A percentile compares a stretch with the other conserved stretches of the same genome.
Evolutionary conservation across 2,888 invertebrate species (phyloP).

Genomic region (Amitus sp.): DNA sequence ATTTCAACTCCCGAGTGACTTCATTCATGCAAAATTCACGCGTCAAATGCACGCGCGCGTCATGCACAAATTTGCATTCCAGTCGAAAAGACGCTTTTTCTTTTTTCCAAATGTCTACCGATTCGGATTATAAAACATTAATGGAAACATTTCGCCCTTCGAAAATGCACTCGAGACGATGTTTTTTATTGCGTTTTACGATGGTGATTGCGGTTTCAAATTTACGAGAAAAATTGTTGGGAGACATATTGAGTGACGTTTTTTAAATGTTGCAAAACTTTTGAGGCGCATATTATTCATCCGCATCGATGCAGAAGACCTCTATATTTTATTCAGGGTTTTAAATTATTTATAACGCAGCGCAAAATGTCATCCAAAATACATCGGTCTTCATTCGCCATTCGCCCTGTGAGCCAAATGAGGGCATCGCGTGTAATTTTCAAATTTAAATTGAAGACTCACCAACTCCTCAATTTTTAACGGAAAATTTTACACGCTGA

Average conservation of each 20-base stretch:
- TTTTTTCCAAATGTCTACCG: conserved; percentile 6
- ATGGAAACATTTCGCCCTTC: no score
- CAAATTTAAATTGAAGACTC: no score
- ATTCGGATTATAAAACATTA: no score
- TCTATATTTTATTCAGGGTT: conserved; percentile 8
- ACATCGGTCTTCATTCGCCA: conserved; percentile 5
- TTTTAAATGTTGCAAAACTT: not conserved
- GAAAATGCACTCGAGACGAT: no score
- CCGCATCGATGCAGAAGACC: not conserved
- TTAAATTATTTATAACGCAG: conserved; percentile 10
- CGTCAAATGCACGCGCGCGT: conserved; percentile 15
- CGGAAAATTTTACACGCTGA: no score
- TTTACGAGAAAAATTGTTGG: not conserved
- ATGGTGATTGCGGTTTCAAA: no score
- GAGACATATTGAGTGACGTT: not conserved
- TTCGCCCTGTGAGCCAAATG: no score
- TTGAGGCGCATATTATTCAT: not conserved
- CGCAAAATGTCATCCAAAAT: conserved; percentile 9
- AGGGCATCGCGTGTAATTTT: no score
- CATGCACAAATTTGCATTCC: conserved; percentile 15
- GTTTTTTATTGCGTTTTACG: not conserved
- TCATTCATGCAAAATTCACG: conserved; percentile 12
- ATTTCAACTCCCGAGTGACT: not conserved
- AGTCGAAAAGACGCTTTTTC: conserved; percentile 5
- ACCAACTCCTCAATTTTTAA: no score